Base-by-base conservation (phyloP, 2,113 vertebrate genomes). In the Nothoprocta pentlandii region DNA sequence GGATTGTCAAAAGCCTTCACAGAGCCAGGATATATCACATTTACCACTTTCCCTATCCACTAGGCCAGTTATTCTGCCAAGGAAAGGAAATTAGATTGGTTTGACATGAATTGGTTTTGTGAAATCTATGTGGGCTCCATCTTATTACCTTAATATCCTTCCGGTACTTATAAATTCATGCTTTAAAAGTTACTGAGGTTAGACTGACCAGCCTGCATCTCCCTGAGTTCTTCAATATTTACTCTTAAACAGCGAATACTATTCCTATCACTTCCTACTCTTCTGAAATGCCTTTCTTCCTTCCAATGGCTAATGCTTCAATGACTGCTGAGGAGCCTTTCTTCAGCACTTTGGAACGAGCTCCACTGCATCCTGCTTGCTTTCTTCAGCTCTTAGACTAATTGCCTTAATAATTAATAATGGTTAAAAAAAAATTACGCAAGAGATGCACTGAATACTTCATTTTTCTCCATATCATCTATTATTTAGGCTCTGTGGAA, bases 401-500 rank as follows among this genome's bases (percentile, higher is more conserved):
- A 87, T 73, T 32, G 13, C 53, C 71, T 87, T 76, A 85, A 71
- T 81, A 92, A 89, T 89, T 87, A 4, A 6, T 4, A 56, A 32
- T 82, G 42, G 19, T 86, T 91, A 92, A 28, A 54, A 56, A 56
- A 30, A 56, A 30, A 12, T 79, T 59, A 80, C 68, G 47, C 36
- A 41, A 77, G 44, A 30, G n/a, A 62, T 80, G 59, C 32, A 62
- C 41, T 20, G 87, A 76, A 64, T 85, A 19, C 39, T 76, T 84
- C 59, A 47, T 32, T 39, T 85, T 92, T 83, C 39, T 91, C 70
- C 2, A 2, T 71, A 39, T 79, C 70, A 82, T 91, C 13, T 69
- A 81, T 94, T 94, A 94, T 95, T 94, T 92, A 92, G 34, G 59
- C 58, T 47, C 21, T 47, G 25, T 64, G 39, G 47, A 80, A 82